Evolutionary conservation across 2,113 vertebrate genomes (phyloP).

Genomic region (Arizona elegans): DNA sequence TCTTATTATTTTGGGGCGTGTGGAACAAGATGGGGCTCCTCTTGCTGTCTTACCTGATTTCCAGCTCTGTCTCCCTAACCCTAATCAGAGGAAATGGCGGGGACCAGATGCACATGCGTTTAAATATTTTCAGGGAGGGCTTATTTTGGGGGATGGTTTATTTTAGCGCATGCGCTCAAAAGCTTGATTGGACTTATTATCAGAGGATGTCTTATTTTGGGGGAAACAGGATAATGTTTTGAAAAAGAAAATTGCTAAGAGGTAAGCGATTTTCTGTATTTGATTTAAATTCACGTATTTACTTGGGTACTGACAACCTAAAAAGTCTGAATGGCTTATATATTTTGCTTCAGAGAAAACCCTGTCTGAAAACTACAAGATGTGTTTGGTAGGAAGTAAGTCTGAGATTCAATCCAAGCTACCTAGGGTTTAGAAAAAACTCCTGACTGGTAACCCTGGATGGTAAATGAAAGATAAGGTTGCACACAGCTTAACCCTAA

Average conservation of each 20-base stretch:
- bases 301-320: not conserved
- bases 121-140: no score
- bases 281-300: not conserved
- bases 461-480: not conserved
- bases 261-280: not conserved
- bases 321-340: not conserved
- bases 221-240: not conserved
- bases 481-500: not conserved
- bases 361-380: not conserved
- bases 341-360: not conserved
- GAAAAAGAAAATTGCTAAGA: not conserved
- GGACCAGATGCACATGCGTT: no score
- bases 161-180: no score
- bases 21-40: no score
- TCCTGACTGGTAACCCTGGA: not conserved
- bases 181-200: no score
- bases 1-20: no score
- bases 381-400: no score
- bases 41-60: no score
- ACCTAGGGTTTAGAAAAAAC: not conserved
- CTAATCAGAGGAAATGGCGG: no score
- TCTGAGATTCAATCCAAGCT: not conserved
- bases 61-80: no score
- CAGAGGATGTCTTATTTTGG: no score
- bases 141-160: no score